phyloP scores from a whole-genome alignment of 1,140 invertebrate genomes.

The Heliconius hewitsoni region DNA sequence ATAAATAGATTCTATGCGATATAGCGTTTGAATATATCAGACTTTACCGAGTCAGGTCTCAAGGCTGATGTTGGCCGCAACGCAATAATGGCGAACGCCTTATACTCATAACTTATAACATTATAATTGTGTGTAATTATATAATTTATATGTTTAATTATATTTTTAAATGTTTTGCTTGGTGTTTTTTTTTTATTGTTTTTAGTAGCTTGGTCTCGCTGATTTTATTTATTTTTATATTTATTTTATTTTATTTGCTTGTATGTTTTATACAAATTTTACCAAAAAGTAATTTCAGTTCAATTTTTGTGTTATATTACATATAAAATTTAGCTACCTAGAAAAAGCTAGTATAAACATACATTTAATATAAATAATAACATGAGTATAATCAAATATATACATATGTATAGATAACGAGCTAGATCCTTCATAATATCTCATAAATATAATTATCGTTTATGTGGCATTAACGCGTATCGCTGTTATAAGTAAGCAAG shows the following conservation, averaged over 20 bases:
- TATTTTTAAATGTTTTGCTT: neutral
- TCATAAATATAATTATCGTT: slow-evolving; percentile 1
- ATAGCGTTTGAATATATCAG: slow-evolving; percentile 29
- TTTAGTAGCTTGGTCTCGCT: too few species aligned
- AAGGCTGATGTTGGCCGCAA: slow-evolving; percentile 11
- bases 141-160: neutral
- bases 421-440: neutral
- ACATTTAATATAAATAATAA: neutral
- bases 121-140: neutral
- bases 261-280: too few species aligned
- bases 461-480: neutral
- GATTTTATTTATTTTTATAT: too few species aligned
- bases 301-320: too few species aligned
- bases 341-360: too few species aligned
- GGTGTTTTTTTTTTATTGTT: too few species aligned
- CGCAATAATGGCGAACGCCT: neutral
- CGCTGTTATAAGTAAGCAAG: neutral
- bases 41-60: slow-evolving; percentile 14
- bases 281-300: too few species aligned
- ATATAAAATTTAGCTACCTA: too few species aligned
- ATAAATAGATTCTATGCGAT: slow-evolving; percentile 64
- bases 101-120: slow-evolving; percentile 4
- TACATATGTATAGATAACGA: neutral
- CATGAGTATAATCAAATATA: neutral
- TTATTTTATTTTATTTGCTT: too few species aligned